Conservation (phyloP, 37 sponge, comb jelly and placozoan species). For the Mnemiopsis leidyi region DNA sequence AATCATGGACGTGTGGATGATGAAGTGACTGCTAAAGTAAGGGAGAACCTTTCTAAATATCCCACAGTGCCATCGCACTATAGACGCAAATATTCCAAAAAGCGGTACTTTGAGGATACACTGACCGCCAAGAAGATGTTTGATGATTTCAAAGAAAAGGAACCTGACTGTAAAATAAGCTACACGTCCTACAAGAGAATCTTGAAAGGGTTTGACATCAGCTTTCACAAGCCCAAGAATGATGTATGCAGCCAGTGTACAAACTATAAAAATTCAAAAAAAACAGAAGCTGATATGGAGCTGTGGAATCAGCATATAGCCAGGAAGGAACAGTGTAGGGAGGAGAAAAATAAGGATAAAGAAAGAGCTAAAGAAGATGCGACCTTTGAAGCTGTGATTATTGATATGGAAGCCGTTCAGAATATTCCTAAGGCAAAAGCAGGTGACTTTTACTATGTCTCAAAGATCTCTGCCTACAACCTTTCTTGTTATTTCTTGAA, state of each 20-base stretch:
- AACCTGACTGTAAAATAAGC: background rate
- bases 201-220: background rate
- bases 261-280: background rate
- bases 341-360: background rate
- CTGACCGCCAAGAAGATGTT: background rate
- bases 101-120: background rate
- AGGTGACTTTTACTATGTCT: background rate
- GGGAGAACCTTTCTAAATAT: background rate
- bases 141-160: background rate
- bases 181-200: background rate
- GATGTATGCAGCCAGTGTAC: background rate
- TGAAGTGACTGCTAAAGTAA: background rate
- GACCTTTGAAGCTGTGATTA: background rate
- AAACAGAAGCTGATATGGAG: background rate
- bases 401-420: background rate
- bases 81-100: background rate
- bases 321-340: background rate
- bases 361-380: slow-evolving; percentile 3
- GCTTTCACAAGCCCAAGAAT: background rate
- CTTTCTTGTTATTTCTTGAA: background rate
- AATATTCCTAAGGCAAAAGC: background rate
- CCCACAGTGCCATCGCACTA: background rate
- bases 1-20: background rate
- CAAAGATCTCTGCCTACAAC: background rate
- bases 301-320: background rate